These are phyloP conservation scores for Lucilia cuprina DNA, from an alignment of 1,140 invertebrate genomes.

Conservation along the genomic window DNA sequence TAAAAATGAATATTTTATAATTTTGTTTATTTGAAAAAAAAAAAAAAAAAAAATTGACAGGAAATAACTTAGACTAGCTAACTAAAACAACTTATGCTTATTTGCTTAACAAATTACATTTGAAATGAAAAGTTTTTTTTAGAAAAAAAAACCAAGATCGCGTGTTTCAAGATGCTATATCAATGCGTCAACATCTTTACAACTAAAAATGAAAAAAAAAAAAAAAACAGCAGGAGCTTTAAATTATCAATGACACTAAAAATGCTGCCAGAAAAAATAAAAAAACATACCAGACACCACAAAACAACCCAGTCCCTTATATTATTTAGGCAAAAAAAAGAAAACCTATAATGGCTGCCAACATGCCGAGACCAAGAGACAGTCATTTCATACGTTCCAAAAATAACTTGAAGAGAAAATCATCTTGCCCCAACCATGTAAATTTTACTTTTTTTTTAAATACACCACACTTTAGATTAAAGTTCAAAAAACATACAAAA, in stretches of 20 bases:
- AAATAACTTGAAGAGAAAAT: neutral
- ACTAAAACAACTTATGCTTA: no score
- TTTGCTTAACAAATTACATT: no score
- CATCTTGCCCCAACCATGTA: slow-evolving; percentile 1
- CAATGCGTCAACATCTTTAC: slow-evolving; percentile 27
- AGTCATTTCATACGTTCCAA: neutral
- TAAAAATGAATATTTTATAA: neutral
- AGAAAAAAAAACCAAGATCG: slow-evolving; percentile 18
- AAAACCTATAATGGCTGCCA: neutral
- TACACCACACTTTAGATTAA: slow-evolving; percentile 24
- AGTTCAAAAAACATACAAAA: neutral
- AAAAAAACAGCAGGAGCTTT: slow-evolving; percentile 30
- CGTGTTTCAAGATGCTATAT: slow-evolving; percentile 32
- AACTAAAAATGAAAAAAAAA: neutral
- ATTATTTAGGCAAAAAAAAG: neutral
- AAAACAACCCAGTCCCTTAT: neutral
- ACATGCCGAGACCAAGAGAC: neutral
- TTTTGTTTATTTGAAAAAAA: neutral
- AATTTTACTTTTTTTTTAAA: slow-evolving; percentile 24
- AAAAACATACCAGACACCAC: neutral
- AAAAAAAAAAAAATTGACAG: neutral
- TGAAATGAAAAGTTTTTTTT: neutral
- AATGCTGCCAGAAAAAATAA: neutral
- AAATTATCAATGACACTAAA: slow-evolving; percentile 32
- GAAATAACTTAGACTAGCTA: neutral